Percentiles rank a stretch among this genome's conserved stretches.
Evolutionary conservation across 2,888 invertebrate genomes (phyloP).

Genomic region (Dusona sp.): DNA sequence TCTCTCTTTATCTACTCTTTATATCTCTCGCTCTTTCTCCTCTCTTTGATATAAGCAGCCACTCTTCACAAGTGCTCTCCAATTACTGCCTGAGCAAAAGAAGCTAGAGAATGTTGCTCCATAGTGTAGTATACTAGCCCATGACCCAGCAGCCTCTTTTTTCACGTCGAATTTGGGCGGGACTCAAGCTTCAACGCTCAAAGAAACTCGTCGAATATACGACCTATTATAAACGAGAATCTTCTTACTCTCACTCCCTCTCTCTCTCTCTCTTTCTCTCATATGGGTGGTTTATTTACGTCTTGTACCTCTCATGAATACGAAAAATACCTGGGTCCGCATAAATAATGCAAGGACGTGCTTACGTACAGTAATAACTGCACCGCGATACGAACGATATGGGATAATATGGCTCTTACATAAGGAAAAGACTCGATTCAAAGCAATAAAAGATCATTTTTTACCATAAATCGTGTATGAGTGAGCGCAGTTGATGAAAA

Average conservation of each 20-base stretch:
- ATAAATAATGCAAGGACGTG: neutral
- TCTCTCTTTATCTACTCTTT: conserved; percentile 28
- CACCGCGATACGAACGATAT: neutral
- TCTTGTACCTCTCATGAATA: conserved; percentile 5
- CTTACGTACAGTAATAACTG: conserved; percentile 9
- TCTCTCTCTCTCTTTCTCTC: neutral
- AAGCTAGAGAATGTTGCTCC: conserved; percentile 52
- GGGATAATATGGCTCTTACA: neutral
- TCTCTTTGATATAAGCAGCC: conserved; percentile 67
- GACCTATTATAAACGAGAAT: conserved; percentile 24
- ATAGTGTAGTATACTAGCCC: conserved; percentile 22
- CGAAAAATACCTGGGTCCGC: neutral
- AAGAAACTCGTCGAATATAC: conserved; percentile 51
- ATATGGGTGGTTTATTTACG: neutral
- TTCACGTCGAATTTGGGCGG: conserved; percentile 29
- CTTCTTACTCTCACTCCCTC: neutral
- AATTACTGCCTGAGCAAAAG: conserved; percentile 67
- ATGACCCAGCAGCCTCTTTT: conserved; percentile 49
- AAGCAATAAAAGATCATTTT: neutral
- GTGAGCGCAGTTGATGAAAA: neutral
- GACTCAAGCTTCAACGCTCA: conserved; percentile 45
- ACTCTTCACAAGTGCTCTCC: conserved; percentile 70
- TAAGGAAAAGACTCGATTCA: neutral
- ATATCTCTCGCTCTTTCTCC: conserved; percentile 20
- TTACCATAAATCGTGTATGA: neutral